Conservation (phyloP, 2,888 invertebrate species). For the Tuta absoluta region DNA sequence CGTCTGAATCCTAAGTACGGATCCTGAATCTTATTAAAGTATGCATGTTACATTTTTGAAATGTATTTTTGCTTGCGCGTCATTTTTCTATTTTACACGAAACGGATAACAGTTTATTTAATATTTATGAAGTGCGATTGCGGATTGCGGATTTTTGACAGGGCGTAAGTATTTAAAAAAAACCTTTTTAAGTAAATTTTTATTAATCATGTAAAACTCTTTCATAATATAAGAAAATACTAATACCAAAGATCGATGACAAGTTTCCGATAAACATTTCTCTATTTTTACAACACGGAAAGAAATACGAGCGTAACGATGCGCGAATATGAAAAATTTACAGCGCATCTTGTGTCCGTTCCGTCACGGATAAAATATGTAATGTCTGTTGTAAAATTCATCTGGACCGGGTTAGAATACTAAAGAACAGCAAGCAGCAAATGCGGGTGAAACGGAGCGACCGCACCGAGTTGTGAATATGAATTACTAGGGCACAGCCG, state of each 20-base stretch:
- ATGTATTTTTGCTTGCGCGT: slow-evolving; percentile 1
- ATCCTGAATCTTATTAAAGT: slow-evolving; percentile 22
- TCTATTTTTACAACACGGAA: background rate
- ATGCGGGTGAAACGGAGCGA: slow-evolving; percentile 18
- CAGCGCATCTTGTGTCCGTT: slow-evolving; percentile 24
- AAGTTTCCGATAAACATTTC: background rate
- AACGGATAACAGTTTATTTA: no score
- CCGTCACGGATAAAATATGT: slow-evolving; percentile 27
- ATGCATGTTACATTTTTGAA: slow-evolving; percentile 15
- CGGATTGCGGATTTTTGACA: no score
- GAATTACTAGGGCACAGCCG: background rate
- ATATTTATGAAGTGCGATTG: no score
- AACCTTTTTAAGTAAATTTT: no score
- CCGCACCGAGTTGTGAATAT: background rate
- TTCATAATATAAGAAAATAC: no score
- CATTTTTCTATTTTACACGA: background rate
- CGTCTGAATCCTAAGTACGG: slow-evolving; percentile 13
- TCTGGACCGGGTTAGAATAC: slow-evolving; percentile 28
- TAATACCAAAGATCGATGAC: background rate
- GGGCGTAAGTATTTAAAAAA: no score
- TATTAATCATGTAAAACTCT: no score
- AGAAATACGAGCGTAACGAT: slow-evolving; percentile 14
- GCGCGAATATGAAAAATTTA: slow-evolving; percentile 26
- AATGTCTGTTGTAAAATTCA: slow-evolving; percentile 30
- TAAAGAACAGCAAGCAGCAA: slow-evolving; percentile 19